Conservation (phyloP, 2,797 vertebrate species). For the Ficedula albicollis region DNA sequence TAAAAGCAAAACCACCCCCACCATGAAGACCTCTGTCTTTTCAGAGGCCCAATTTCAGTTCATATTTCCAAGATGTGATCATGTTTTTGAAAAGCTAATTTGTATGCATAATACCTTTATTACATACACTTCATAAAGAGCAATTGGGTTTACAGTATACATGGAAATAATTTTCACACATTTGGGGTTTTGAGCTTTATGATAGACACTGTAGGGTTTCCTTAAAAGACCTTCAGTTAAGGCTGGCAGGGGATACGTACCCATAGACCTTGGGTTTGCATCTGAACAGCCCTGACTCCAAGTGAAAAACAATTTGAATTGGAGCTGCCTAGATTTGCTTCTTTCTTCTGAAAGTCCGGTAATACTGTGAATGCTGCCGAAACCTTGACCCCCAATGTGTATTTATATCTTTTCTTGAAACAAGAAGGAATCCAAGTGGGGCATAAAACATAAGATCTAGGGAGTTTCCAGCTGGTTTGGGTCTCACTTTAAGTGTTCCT, state of each 20-base stretch:
- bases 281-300: not conserved
- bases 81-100: slow-evolving; percentile 22
- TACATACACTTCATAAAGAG: not conserved
- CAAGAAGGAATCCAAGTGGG: not conserved
- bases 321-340: not conserved
- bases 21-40: slow-evolving; percentile 10
- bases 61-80: not conserved
- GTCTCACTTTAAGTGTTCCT: not conserved
- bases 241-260: not conserved
- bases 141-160: not conserved
- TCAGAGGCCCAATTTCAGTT: not conserved
- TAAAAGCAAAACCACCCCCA: not conserved
- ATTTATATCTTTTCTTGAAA: not conserved
- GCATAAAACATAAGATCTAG: not conserved
- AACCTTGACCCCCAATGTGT: not conserved
- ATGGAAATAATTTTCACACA: not conserved
- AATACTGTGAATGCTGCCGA: not conserved
- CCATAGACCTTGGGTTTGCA: not conserved
- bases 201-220: not conserved
- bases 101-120: slow-evolving; percentile 3
- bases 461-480: not conserved
- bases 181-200: not conserved
- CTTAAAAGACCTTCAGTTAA: not conserved
- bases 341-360: not conserved
- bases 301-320: not conserved